A percentile compares a stretch with the other conserved stretches of the same genome.
Evolutionary conservation across 2,797 vertebrate species (phyloP).

Genomic region (Betta splendens): DNA sequence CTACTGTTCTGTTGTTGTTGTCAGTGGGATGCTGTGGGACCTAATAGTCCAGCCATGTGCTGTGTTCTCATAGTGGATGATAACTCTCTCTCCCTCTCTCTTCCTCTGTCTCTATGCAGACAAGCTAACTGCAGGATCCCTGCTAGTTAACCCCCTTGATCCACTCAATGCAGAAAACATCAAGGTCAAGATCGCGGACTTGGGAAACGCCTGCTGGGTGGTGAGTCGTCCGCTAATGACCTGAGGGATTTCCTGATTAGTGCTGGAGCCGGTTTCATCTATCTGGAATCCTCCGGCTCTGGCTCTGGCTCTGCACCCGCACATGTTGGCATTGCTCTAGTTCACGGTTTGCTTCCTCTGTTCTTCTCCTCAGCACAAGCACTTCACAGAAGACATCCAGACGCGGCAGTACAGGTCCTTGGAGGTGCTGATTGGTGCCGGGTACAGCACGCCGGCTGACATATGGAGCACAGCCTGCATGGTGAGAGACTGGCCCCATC

Average conservation of each 20-base stretch:
- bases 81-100: slow-evolving; percentile 25
- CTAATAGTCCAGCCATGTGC: slow-evolving; percentile 3
- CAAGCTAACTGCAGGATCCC: slow-evolving; percentile 89
- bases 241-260: slow-evolving; percentile 65
- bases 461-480: slow-evolving; percentile 96
- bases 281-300: slow-evolving; percentile 10
- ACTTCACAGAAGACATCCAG: slow-evolving; percentile 96
- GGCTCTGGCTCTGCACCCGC: background rate
- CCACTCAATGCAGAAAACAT: slow-evolving; percentile 95
- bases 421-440: slow-evolving; percentile 91
- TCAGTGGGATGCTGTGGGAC: slow-evolving; percentile 8
- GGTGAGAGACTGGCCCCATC: slow-evolving; percentile 73
- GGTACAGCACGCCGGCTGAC: slow-evolving; percentile 90
- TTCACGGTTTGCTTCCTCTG: background rate
- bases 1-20: background rate
- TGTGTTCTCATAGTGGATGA: background rate
- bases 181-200: slow-evolving; percentile 98
- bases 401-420: slow-evolving; percentile 93
- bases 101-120: slow-evolving; percentile 69
- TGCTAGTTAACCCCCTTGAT: slow-evolving; percentile 97
- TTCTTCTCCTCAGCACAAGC: slow-evolving; percentile 84
- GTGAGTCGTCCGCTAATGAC: slow-evolving; percentile 84
- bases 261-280: slow-evolving; percentile 30
- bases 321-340: background rate
- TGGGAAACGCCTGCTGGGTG: slow-evolving; percentile 99